These are phyloP conservation scores for Odontothrips loti DNA, from an alignment of 2,888 invertebrate species.

Conservation along the genomic window DNA sequence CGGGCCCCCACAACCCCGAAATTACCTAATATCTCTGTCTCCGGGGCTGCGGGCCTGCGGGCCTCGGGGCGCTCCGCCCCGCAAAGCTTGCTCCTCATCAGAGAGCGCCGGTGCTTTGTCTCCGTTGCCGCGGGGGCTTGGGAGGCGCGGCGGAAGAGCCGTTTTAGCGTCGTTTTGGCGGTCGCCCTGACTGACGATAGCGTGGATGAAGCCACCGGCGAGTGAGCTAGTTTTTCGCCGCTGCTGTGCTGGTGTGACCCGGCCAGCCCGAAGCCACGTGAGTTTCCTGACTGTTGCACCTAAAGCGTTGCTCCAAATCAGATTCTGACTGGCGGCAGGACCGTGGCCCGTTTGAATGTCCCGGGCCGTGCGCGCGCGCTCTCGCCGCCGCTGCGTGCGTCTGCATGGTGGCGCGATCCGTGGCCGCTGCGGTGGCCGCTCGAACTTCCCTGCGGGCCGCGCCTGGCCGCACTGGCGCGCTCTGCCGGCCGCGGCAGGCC, in stretches of 20 bases:
- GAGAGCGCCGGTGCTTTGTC: not conserved
- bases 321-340: no score
- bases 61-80: not conserved
- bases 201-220: no score
- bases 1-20: not conserved
- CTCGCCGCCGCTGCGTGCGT: not conserved
- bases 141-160: no score
- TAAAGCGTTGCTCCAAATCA: no score
- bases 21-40: constrained; percentile 1
- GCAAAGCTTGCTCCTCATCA: not conserved
- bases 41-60: not conserved
- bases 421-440: not conserved
- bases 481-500: not conserved
- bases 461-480: not conserved
- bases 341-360: no score
- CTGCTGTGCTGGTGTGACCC: not conserved
- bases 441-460: not conserved
- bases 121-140: not conserved
- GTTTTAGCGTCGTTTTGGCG: no score
- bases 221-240: not conserved
- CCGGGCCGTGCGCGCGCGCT: not conserved
- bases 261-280: not conserved
- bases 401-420: constrained; percentile 8
- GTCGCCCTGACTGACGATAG: no score
- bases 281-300: no score